phyloP scores from a whole-genome alignment of 2,797 vertebrate genomes.

The Otolemur crassicaudatus region DNA sequence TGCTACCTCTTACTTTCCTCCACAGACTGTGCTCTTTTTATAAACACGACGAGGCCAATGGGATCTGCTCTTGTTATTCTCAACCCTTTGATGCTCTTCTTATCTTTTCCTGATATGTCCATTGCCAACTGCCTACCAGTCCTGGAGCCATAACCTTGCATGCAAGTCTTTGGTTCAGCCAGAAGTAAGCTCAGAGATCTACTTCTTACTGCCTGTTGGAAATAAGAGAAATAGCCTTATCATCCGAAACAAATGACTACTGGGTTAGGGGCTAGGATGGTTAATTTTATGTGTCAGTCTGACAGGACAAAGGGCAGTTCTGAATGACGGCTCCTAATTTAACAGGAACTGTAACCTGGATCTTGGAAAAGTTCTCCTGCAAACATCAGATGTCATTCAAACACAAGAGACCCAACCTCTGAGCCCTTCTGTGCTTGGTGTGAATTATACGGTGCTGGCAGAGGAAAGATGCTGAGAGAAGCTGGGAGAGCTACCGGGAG shows the following conservation, averaged over 20 bases:
- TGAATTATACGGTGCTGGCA: neutral
- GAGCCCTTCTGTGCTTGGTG: neutral
- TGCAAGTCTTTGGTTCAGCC: neutral
- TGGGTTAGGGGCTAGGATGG: too few relatives aligned
- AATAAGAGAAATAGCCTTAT: neutral
- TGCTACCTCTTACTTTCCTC: neutral
- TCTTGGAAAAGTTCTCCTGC: neutral
- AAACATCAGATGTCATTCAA: neutral
- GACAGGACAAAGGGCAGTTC: neutral
- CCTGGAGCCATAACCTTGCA: neutral
- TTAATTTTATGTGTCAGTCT: neutral
- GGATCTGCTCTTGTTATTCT: neutral
- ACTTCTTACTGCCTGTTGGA: neutral
- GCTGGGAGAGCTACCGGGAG: neutral
- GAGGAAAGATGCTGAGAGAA: neutral
- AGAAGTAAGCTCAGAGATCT: neutral
- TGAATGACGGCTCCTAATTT: neutral
- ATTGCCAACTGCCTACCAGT: neutral
- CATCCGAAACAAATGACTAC: neutral
- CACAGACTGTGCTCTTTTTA: neutral
- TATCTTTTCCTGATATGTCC: neutral
- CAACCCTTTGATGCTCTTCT: neutral
- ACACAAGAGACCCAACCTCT: neutral
- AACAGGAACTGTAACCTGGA: neutral
- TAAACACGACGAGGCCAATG: neutral